Conservation (phyloP, 2,113 vertebrate species). For the Misgurnus anguillicaudatus region DNA sequence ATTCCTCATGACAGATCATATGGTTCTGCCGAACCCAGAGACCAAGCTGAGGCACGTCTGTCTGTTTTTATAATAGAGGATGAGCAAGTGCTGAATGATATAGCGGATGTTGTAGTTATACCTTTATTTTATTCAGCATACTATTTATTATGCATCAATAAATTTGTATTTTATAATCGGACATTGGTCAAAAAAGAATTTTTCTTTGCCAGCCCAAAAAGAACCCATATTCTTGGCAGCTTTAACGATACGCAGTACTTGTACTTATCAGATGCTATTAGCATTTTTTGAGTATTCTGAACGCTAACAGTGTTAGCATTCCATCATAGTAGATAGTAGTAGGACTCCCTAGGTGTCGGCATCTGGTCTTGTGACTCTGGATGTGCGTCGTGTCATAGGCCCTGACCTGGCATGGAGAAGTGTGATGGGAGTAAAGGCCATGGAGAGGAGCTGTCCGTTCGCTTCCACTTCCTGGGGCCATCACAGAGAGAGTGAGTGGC, state of each 20-base stretch:
- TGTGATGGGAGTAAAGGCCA: constrained; percentile 34
- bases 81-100: background rate
- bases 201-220: background rate
- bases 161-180: too few species aligned
- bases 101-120: background rate
- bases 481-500: constrained; percentile 53
- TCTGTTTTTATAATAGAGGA: background rate
- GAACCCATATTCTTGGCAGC: too few species aligned
- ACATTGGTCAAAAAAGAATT: too few species aligned
- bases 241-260: too few species aligned
- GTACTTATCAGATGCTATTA: background rate
- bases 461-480: constrained; percentile 40
- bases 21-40: background rate
- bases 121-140: background rate
- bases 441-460: constrained; percentile 45
- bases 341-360: background rate
- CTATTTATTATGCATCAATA: background rate
- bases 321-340: background rate
- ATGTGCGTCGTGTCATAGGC: background rate
- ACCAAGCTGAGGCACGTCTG: background rate
- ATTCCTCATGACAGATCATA: background rate
- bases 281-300: too few species aligned
- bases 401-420: background rate
- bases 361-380: background rate
- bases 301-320: background rate